Base-by-base conservation (phyloP, 2,888 invertebrate genomes). In the Fragum sueziense region DNA sequence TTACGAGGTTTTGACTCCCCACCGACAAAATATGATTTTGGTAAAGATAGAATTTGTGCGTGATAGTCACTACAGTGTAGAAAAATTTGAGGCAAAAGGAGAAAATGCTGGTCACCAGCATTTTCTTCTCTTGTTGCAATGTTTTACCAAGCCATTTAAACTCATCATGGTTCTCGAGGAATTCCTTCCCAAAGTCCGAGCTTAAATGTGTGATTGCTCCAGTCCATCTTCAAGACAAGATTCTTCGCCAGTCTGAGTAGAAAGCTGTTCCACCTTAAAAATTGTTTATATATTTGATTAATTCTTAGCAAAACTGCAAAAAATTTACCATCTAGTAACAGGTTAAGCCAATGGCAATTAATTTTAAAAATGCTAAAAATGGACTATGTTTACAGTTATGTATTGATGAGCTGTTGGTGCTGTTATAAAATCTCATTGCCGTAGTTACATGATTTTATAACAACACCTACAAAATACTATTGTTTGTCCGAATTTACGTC, bases 131-230 rank as follows among this genome's bases (percentile, higher is more conserved):
- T n/a, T n/a, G n/a, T n/a, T n/a, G n/a, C n/a, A n/a, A n/a, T n/a
- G n/a, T n/a, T n/a, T n/a, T n/a, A n/a, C n/a, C n/a, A n/a, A n/a
- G n/a, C n/a, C n/a, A n/a, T n/a, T n/a, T n/a, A n/a, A n/a, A n/a
- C n/a, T 80, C 65, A 62, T 80, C 76, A 65, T 76, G 75, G 31
- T 62, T 61, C n/a, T 76, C 79, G 7, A 80, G 31, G 62, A 80
- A 80, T 1, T 33, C 69, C 41, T 80, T 80, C 17, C 79, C 79
- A 47, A 33, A 62, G 11, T 80, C 79, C 0, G 79, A 80, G 17
- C 79, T 76, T 4, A 80, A 69, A 29, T 80, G 79, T 9, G 79
- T 61, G 47, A 80, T 69, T 0, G 79, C 69, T 7, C 79, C 79
- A 33, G 76, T 7, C 79, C 79, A 33, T 80, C 79, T 17, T 80